Percentiles rank a stretch among this genome's conserved stretches.
These are phyloP conservation scores for Callipepla californica DNA, from an alignment of 2,113 vertebrate species.

Conservation along the genomic window DNA sequence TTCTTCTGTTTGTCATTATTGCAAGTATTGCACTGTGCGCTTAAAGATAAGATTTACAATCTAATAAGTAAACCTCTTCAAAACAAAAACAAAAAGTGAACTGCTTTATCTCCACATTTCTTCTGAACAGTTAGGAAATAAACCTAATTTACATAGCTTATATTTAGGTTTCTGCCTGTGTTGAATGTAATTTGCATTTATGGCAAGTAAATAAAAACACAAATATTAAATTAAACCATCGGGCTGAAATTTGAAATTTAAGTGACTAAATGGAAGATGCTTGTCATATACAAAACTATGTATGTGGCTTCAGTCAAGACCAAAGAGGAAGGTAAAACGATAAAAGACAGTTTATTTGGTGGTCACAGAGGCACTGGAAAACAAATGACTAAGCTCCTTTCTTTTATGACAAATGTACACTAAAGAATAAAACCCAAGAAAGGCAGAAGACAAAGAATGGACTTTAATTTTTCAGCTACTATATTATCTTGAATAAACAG, in stretches of 20 bases:
- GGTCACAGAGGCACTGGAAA: background rate
- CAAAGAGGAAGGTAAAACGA: background rate
- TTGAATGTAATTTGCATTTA: background rate
- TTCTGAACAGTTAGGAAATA: background rate
- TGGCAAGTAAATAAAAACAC: background rate
- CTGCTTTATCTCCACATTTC: background rate
- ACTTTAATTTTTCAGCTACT: background rate
- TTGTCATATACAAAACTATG: background rate
- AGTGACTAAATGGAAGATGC: rapidly evolving
- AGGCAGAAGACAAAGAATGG: background rate
- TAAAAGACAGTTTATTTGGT: background rate
- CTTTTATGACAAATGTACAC: background rate
- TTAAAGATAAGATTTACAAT: background rate
- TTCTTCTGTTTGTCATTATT: background rate
- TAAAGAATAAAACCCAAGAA: background rate
- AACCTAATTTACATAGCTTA: background rate
- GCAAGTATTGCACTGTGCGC: background rate
- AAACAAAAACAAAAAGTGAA: background rate
- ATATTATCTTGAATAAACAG: background rate
- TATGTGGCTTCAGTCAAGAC: background rate
- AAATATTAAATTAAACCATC: background rate
- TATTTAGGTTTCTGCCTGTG: background rate
- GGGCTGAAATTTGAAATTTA: background rate
- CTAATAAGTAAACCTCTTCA: background rate
- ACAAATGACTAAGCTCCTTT: background rate